These are phyloP conservation scores for Leguminivora glycinivorella DNA, from an alignment of 1,140 invertebrate genomes.

Conservation along the genomic window DNA sequence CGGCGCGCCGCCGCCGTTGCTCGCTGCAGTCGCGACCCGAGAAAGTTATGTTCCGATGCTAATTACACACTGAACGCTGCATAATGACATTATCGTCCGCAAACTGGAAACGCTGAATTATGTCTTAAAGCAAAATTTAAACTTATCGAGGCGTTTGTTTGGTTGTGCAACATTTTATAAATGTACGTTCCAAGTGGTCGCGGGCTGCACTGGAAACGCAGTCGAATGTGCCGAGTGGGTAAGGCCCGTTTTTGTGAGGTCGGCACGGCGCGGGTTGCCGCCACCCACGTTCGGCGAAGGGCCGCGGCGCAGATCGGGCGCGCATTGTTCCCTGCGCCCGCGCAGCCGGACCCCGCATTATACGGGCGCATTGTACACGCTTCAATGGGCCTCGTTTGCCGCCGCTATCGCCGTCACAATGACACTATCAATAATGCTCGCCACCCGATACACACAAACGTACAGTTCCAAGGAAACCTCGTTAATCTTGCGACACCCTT, in stretches of 20 bases:
- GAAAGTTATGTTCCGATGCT: conserved; percentile 52
- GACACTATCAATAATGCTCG: conserved; percentile 70
- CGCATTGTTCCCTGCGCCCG: conserved; percentile 64
- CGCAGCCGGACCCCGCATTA: conserved; percentile 67
- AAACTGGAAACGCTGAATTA: conserved; percentile 33
- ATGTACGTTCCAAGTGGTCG: not conserved
- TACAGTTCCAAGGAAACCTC: conserved; percentile 58
- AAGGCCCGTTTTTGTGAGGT: conserved; percentile 59
- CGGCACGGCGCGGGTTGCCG: conserved; percentile 43
- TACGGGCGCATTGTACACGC: conserved; percentile 72
- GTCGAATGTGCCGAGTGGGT: conserved; percentile 35
- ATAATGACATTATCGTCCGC: conserved; percentile 42
- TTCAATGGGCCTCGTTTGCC: conserved; percentile 71
- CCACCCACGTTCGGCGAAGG: conserved; percentile 75
- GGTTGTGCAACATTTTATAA: conserved; percentile 36
- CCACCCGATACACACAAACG: conserved; percentile 49
- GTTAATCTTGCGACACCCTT: conserved; percentile 57
- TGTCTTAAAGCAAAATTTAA: conserved; percentile 42
- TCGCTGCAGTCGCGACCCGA: conserved; percentile 37
- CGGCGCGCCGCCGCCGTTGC: conserved; percentile 36
- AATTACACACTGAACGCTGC: conserved; percentile 34
- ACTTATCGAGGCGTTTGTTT: conserved; percentile 29
- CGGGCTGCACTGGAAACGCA: conserved; percentile 36
- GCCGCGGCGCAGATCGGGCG: conserved; percentile 52
- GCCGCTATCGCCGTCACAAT: conserved; percentile 66